These are phyloP conservation scores for Drosophila pectinifera DNA, from an alignment of 1,140 invertebrate genomes.

Conservation along the genomic window DNA sequence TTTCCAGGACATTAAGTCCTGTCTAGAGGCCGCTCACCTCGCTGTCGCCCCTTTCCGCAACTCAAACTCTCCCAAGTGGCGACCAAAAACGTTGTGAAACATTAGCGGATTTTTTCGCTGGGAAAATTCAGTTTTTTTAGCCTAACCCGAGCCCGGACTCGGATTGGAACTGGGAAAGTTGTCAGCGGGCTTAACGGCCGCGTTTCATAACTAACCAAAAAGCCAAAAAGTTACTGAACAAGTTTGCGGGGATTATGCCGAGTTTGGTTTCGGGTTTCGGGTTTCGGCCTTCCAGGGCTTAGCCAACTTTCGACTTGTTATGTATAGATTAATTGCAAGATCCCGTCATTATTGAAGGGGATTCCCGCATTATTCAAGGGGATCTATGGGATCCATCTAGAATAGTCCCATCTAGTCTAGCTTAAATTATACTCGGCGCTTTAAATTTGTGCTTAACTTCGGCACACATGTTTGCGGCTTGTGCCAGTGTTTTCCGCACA, in stretches of 20 bases:
- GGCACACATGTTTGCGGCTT: conserved; percentile 36
- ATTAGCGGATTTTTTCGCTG: conserved; percentile 27
- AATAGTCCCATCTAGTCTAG: conserved; percentile 2
- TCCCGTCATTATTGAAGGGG: conserved; percentile 1
- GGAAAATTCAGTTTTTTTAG: conserved; percentile 5
- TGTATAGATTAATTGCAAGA: conserved; percentile 20
- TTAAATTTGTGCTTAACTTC: conserved; percentile 32
- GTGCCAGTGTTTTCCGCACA: conserved; percentile 16
- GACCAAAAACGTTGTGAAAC: conserved; percentile 3
- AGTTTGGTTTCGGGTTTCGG: not conserved
- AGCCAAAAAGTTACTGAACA: conserved; percentile 25
- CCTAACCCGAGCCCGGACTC: no score
- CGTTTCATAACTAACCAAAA: conserved; percentile 17
- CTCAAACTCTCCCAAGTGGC: not conserved
- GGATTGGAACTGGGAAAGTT: not conserved
- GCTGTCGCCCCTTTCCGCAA: conserved; percentile 1
- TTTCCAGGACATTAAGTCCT: conserved; percentile 60
- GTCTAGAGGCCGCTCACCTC: conserved; percentile 15
- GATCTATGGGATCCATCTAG: not conserved
- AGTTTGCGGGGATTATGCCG: conserved; percentile 26
- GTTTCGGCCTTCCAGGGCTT: conserved; percentile 8
- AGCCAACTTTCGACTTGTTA: conserved; percentile 21
- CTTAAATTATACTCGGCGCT: conserved; percentile 8
- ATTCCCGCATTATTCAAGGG: not conserved
- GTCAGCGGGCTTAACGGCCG: conserved; percentile 4